Evolutionary conservation across 1,140 invertebrate species (phyloP), one percentile per base, ranked within the genome.

Genomic region (Brevipalpus yothersi): DNA sequence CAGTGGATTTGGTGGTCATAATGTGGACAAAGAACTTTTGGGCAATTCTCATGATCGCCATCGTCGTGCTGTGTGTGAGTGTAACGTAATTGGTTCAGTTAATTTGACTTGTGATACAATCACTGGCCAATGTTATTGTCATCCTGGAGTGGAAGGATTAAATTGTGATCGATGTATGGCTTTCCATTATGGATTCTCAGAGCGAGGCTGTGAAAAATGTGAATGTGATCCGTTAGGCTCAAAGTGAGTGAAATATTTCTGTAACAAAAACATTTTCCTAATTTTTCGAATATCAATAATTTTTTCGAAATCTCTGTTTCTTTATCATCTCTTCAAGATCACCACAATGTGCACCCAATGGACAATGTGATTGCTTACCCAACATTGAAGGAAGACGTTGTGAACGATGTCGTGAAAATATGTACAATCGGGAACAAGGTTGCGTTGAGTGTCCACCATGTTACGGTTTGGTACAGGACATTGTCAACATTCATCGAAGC

Each of bases 391-490:
- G 91, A 4, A 75, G 77, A 54, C 80, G 82, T 63, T 97, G 93
- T 19, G 85, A 95, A 67, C 78, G 84, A 39, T 95, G 90, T 69
- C 88, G 88, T 70, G 86, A 92, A 67, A 92, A 93, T 68, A 92
- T 88, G 68, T 81, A 82, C 66, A 81, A 88, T 68, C 75, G 86
- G 40, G 82, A 87, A 64, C 77, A 78, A 45, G 86, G 85, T 15
- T 92, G 88, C 67, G 8, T 67, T 58, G 83, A 92, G 67, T 95
- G 91, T 71, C 87, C 88, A 0, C 76, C 82, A 17, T 96, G 91
- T 69, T 96, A 96, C 68, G 89, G 87, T 70, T 73, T 96, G 0
- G 86, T 95, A 0, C 83, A 89, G 69, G 82, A 88, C 62, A 82
- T 83, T 0, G 86, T 86, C 0, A 81, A 84, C 68, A 67, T 73